phyloP scores from a whole-genome alignment of 2,797 vertebrate genomes.

The Thunnus albacares region DNA sequence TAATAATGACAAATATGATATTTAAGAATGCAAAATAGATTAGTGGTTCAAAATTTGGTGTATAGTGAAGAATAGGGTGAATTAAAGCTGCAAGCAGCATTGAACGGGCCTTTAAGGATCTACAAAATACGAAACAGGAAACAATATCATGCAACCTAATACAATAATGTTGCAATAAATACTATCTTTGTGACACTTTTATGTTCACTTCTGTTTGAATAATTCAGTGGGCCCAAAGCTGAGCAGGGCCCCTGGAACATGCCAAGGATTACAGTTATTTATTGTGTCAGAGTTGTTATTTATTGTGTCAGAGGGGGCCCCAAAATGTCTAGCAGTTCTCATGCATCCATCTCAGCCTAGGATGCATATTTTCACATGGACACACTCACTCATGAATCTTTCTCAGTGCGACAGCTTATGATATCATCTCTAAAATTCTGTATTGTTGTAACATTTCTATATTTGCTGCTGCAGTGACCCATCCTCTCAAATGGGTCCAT shows the following conservation, averaged over 20 bases:
- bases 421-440: neutral
- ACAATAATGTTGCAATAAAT: neutral
- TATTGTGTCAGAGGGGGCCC: slow-evolving; percentile 14
- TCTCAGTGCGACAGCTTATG: neutral
- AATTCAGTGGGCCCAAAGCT: neutral
- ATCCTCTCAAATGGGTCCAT: slow-evolving; percentile 15
- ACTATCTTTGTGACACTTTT: neutral
- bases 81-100: neutral
- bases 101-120: neutral
- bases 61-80: neutral
- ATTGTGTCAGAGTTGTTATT: slow-evolving; percentile 27
- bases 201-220: neutral
- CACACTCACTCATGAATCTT: neutral
- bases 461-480: slow-evolving; percentile 15
- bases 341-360: slow-evolving; percentile 1
- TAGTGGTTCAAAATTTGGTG: too few relatives aligned
- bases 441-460: slow-evolving; percentile 28
- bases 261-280: slow-evolving; percentile 5
- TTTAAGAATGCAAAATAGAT: too few relatives aligned
- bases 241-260: neutral
- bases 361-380: slow-evolving; percentile 1
- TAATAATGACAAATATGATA: neutral
- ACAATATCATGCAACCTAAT: neutral
- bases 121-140: neutral
- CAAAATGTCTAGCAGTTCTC: neutral